Evolutionary conservation across 2,888 invertebrate species (phyloP).

Genomic region (Protonemura montana): DNA sequence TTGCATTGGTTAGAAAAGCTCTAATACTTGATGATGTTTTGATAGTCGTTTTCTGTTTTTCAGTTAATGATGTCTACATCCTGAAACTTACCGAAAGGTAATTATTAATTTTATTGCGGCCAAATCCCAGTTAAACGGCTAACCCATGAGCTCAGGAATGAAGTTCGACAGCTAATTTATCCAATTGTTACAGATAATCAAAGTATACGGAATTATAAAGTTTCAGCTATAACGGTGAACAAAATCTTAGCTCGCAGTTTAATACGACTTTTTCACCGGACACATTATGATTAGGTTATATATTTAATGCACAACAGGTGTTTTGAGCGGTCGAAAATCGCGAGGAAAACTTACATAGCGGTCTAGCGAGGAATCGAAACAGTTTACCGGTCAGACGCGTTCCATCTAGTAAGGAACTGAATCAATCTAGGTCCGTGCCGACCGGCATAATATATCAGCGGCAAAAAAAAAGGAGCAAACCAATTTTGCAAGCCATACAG

Average conservation of each 20-base stretch:
- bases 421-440: background rate
- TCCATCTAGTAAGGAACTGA: background rate
- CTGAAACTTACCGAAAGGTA: background rate
- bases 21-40: too few relatives aligned
- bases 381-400: background rate
- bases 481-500: background rate
- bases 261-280: background rate
- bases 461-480: background rate
- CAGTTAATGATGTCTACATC: background rate
- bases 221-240: background rate
- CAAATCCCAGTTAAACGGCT: background rate
- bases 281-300: background rate
- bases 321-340: background rate
- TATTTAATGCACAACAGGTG: background rate
- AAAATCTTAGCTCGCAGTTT: background rate
- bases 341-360: background rate
- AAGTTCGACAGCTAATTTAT: background rate
- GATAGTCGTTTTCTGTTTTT: too few relatives aligned
- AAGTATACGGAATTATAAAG: background rate
- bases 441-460: background rate
- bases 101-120: background rate
- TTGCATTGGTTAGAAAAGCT: background rate
- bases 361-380: background rate
- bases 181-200: conserved; percentile 7
- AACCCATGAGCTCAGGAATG: background rate